Conservation (phyloP, 2,113 vertebrate species). For the Paraplagusia blochii region DNA sequence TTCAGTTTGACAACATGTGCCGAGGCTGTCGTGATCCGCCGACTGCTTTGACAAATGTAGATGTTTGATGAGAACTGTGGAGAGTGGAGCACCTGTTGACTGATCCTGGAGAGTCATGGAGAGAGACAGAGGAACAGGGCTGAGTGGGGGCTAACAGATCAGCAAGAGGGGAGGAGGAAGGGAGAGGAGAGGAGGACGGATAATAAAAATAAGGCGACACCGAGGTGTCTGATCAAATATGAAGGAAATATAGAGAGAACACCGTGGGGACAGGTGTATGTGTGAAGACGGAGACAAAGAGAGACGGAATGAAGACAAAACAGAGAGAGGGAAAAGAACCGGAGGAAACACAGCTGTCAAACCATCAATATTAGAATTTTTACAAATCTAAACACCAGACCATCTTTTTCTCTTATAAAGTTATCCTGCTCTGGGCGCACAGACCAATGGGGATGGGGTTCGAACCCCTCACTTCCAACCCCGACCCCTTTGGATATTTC, state of each 20-base stretch:
- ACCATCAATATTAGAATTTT: too few species aligned
- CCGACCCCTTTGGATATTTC: too few species aligned
- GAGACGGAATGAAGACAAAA: neutral
- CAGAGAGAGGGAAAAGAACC: neutral
- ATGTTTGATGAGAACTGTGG: constrained; percentile 78
- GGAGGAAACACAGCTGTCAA: neutral
- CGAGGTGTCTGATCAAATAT: neutral
- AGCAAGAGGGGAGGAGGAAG: constrained; percentile 10
- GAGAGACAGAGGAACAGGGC: constrained; percentile 66
- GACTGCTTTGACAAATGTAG: constrained; percentile 78
- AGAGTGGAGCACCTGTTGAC: constrained; percentile 73
- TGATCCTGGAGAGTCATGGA: constrained; percentile 66
- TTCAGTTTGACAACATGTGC: constrained; percentile 39
- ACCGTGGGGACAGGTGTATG: too few species aligned
- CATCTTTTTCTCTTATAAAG: too few species aligned
- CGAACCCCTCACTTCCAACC: too few species aligned
- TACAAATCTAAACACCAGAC: too few species aligned
- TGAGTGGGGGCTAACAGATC: constrained; percentile 2
- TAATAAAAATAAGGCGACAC: neutral
- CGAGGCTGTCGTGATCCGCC: constrained; percentile 54
- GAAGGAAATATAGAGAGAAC: neutral
- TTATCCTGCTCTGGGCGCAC: too few species aligned
- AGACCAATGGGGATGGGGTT: too few species aligned
- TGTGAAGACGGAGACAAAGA: constrained; percentile 1
- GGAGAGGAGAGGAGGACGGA: constrained; percentile 12